Evolutionary conservation across 1,140 invertebrate genomes (phyloP).

Genomic region (Drosophila pectinifera): DNA sequence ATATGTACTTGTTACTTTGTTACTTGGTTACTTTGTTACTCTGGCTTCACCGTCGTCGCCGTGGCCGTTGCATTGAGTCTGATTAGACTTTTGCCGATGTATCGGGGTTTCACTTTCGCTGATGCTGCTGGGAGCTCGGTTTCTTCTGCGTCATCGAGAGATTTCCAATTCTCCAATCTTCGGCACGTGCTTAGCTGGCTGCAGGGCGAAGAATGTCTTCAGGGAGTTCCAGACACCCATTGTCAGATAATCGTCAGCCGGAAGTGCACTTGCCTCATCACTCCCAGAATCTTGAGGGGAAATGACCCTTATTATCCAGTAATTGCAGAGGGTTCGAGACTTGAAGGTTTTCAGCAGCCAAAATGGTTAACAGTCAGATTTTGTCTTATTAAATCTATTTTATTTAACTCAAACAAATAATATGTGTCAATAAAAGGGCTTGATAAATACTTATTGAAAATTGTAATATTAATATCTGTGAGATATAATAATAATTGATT

Average conservation of each 20-base stretch:
- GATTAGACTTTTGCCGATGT: constrained; percentile 79
- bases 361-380: too few relatives aligned
- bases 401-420: too few relatives aligned
- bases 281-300: not conserved
- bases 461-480: too few relatives aligned
- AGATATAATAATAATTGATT: too few relatives aligned
- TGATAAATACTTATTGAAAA: too few relatives aligned
- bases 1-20: constrained; percentile 72
- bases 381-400: too few relatives aligned
- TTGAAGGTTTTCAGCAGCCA: too few relatives aligned
- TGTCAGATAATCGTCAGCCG: constrained; percentile 12
- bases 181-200: constrained; percentile 50
- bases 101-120: constrained; percentile 75
- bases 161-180: constrained; percentile 43
- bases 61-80: constrained; percentile 51
- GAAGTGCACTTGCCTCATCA: constrained; percentile 30
- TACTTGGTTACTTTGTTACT: constrained; percentile 48
- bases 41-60: constrained; percentile 17
- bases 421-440: too few relatives aligned
- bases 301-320: not conserved
- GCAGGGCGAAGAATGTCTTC: constrained; percentile 2
- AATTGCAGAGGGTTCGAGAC: not conserved
- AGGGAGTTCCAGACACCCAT: constrained; percentile 12
- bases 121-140: constrained; percentile 45
- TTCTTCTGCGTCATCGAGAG: constrained; percentile 51